A percentile compares a stretch with the other conserved stretches of the same genome.
Conservation (phyloP, 2,113 vertebrate genomes). For the Corythornis madagascariensis region DNA sequence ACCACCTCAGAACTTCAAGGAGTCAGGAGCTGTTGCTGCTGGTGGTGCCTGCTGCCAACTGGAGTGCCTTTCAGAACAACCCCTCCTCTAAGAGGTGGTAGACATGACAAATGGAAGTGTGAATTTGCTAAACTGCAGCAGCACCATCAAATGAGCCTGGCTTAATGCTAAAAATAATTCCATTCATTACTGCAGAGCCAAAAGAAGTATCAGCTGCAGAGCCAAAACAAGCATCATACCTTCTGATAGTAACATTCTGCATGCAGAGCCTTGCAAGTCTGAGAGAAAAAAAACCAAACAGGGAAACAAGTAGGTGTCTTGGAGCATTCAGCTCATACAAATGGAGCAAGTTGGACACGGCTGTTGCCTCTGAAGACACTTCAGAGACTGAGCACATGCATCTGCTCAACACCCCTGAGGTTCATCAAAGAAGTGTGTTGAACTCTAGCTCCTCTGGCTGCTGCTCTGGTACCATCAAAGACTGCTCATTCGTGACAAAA, state of each 20-base stretch:
- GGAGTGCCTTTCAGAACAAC: not conserved
- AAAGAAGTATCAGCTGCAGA: conserved; percentile 1
- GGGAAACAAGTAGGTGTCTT: not conserved
- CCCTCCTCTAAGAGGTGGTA: not conserved
- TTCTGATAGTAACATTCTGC: not conserved
- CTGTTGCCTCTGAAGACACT: not conserved
- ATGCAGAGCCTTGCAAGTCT: not conserved
- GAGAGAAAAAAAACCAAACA: not conserved
- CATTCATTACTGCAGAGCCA: conserved; percentile 7
- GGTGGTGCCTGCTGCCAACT: not conserved
- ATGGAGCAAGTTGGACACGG: not conserved
- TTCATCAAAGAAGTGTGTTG: not conserved
- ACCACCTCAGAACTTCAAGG: not conserved
- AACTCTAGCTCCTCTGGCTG: not conserved
- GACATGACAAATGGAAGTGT: conserved; percentile 38
- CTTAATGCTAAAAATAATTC: conserved; percentile 48
- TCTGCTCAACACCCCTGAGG: conserved; percentile 8
- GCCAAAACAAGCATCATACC: not conserved
- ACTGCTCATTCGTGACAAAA: not conserved
- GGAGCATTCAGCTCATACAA: not conserved
- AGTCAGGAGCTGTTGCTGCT: not conserved
- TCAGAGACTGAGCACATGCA: not conserved
- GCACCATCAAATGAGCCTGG: conserved; percentile 32
- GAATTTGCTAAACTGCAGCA: conserved; percentile 51
- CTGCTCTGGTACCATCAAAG: conserved; percentile 3